These are phyloP conservation scores for Poecilia wingei DNA, from an alignment of 2,797 vertebrate genomes.

Conservation along the genomic window DNA sequence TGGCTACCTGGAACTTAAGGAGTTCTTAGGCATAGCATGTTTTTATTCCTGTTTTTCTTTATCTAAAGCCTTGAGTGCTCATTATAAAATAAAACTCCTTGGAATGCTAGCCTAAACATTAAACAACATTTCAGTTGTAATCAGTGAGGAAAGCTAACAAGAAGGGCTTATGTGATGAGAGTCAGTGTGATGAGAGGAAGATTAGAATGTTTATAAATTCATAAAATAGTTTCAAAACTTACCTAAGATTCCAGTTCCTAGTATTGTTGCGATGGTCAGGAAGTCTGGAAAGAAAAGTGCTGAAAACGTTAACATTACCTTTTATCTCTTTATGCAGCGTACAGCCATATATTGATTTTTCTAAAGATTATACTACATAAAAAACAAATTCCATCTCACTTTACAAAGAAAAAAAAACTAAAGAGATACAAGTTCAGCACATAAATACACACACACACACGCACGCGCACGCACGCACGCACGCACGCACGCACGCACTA, in stretches of 20 bases:
- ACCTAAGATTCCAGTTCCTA: conserved; percentile 81
- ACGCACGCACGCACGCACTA: too few relatives aligned
- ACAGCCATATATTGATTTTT: neutral
- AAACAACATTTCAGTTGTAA: neutral
- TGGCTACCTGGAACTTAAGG: neutral
- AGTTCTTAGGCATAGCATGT: neutral
- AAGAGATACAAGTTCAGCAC: neutral
- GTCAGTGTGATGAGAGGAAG: neutral
- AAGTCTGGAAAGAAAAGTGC: conserved; percentile 68
- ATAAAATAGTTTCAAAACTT: conserved; percentile 41
- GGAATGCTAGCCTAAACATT: neutral
- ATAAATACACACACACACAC: too few relatives aligned
- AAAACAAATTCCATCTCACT: neutral
- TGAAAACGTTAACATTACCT: neutral
- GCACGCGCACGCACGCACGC: too few relatives aligned
- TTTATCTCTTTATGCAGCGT: neutral
- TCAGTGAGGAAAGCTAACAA: neutral
- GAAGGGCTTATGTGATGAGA: neutral
- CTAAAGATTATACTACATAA: neutral
- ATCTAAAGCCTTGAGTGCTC: neutral
- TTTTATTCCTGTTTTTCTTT: neutral
- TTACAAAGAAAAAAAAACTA: neutral
- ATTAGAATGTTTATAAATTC: neutral
- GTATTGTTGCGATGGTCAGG: conserved; percentile 77
- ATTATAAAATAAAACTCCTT: neutral